Evolutionary conservation across 2,113 vertebrate species (phyloP).

Genomic region (Hippocampus zosterae): DNA sequence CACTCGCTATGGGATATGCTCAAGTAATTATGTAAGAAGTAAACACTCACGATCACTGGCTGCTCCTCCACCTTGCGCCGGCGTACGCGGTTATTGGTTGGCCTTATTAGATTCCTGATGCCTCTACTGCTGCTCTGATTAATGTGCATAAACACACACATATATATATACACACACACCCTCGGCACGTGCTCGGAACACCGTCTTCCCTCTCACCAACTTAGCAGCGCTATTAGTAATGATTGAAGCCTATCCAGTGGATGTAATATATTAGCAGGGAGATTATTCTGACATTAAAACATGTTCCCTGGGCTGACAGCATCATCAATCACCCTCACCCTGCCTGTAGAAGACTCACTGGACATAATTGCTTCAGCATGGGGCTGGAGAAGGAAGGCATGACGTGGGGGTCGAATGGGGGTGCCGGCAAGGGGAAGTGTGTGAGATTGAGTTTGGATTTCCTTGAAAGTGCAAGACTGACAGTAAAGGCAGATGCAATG

Average conservation of each 20-base stretch:
- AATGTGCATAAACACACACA: slow-evolving; percentile 44
- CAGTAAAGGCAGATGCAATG: slow-evolving; percentile 21
- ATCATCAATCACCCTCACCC: slow-evolving; percentile 76
- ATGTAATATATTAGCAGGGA: slow-evolving; percentile 77
- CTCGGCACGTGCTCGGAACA: slow-evolving; percentile 52
- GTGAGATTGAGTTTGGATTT: slow-evolving; percentile 48
- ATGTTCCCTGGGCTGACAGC: slow-evolving; percentile 70
- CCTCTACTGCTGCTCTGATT: slow-evolving; percentile 58
- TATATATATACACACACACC: slow-evolving; percentile 14
- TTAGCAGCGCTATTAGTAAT: slow-evolving; percentile 71
- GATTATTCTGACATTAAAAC: slow-evolving; percentile 76
- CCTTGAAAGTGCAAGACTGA: slow-evolving; percentile 36
- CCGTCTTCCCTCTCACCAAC: slow-evolving; percentile 62
- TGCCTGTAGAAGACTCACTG: slow-evolving; percentile 67
- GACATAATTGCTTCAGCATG: slow-evolving; percentile 64
- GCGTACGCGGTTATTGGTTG: slow-evolving; percentile 50
- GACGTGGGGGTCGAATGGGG: slow-evolving; percentile 1
- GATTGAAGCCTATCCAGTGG: slow-evolving; percentile 73
- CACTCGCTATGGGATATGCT: slow-evolving; percentile 40
- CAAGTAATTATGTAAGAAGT: slow-evolving; percentile 65
- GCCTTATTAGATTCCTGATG: slow-evolving; percentile 51
- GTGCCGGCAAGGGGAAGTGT: slow-evolving; percentile 10
- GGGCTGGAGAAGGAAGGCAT: slow-evolving; percentile 32
- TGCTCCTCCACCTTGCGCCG: slow-evolving; percentile 47
- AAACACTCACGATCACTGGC: slow-evolving; percentile 46